Base-by-base conservation (phyloP, 1,140 invertebrate species). In the Lycorma delicatula region DNA sequence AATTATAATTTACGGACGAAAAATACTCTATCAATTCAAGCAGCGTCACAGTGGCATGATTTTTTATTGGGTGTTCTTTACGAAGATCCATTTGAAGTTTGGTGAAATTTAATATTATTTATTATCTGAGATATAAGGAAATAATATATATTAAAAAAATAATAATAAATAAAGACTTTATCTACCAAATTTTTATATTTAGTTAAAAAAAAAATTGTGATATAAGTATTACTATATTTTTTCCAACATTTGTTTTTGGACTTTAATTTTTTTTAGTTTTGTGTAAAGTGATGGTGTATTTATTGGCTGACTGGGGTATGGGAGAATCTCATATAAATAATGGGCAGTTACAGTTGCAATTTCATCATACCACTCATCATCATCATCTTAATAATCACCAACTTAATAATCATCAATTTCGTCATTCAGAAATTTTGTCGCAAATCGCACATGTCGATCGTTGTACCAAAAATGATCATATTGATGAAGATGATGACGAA, bases 271-370 rank as follows among this genome's bases (percentile, higher is more conserved):
- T n/a, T n/a, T n/a, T n/a, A n/a, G n/a, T n/a, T n/a, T n/a, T n/a
- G n/a, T n/a, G n/a, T n/a, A n/a, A n/a, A n/a, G n/a, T n/a, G n/a
- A 63, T 63, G 62, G 62, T 63, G 34, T 60, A 58, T 59, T 53
- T 60, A 23, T 44, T 56, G 25, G 59, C 56, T 22, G 62, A 59
- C 36, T 62, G 63, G 63, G 63, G 63, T 26, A 62, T 64, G 60
- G 63, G 63, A 55, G 63, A 64, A 49, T 56, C 49, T 38, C 56
- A 63, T 27, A 51, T 54, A 29, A 57, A 25, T 53, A 55, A 18
- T n/a, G 41, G 18, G 1, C 41, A 22, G 11, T 23, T 6, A 5
- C 48, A 50, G 16, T 29, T 26, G 23, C 48, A 50, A 29, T 16
- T 26, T 1, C 57, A 59, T 34, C 50, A 59, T 9, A 38, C 53